phyloP scores from a whole-genome alignment of 2,797 vertebrate species.

The Hyperoplus immaculatus region DNA sequence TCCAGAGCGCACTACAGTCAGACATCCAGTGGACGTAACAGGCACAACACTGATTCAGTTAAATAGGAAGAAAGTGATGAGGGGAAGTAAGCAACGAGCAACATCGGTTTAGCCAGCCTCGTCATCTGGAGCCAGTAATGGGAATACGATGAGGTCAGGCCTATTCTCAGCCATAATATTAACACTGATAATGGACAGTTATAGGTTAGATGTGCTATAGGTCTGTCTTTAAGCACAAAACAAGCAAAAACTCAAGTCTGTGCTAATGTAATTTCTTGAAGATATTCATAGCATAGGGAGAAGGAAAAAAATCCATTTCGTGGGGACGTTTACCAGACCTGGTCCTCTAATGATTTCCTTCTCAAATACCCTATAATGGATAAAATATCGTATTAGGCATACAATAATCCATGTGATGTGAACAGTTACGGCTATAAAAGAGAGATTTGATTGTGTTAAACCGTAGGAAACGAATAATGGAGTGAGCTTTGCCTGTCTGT shows the following conservation, averaged over 20 bases:
- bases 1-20: background rate
- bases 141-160: conserved; percentile 17
- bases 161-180: conserved; percentile 24
- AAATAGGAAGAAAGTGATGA: conserved; percentile 40
- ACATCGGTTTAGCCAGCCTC: conserved; percentile 4
- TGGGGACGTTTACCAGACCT: conserved; percentile 33
- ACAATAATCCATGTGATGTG: conserved; percentile 24
- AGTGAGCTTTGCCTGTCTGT: conserved; percentile 1
- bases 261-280: conserved; percentile 7
- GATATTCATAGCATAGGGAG: background rate
- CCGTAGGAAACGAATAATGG: conserved; percentile 34
- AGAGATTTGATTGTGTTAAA: conserved; percentile 55
- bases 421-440: conserved; percentile 39
- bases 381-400: conserved; percentile 55
- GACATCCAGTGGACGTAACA: background rate
- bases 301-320: conserved; percentile 1
- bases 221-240: conserved; percentile 1
- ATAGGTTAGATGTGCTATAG: background rate
- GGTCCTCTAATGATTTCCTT: conserved; percentile 65
- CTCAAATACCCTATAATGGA: conserved; percentile 72
- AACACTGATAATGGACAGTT: conserved; percentile 21
- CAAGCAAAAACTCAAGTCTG: background rate
- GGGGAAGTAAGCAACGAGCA: conserved; percentile 33
- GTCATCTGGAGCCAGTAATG: conserved; percentile 48
- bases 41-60: conserved; percentile 40